phyloP scores from a whole-genome alignment of 2,888 invertebrate species.

The Chloroclysta siterata region DNA sequence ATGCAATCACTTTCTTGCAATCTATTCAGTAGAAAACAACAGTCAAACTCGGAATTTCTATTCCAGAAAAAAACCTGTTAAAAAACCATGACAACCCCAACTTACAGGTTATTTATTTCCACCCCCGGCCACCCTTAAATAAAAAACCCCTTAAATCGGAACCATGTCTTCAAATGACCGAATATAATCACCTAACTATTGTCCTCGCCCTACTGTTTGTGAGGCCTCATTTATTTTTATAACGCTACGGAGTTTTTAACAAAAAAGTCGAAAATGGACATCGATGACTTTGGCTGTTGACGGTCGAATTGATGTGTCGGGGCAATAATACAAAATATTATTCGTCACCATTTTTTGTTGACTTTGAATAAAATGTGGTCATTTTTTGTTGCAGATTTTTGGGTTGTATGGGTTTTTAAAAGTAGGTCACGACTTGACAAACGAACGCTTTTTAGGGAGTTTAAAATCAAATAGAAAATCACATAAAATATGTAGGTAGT shows the following conservation, averaged over 20 bases:
- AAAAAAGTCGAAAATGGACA: slow-evolving; percentile 67
- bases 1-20: too few relatives aligned
- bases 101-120: slow-evolving; percentile 69
- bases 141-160: slow-evolving; percentile 58
- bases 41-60: background rate
- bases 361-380: background rate
- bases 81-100: slow-evolving; percentile 52
- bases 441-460: background rate
- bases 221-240: slow-evolving; percentile 81
- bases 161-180: slow-evolving; percentile 77
- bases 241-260: slow-evolving; percentile 74
- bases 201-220: slow-evolving; percentile 77
- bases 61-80: slow-evolving; percentile 31
- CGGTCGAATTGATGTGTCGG: slow-evolving; percentile 67
- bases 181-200: slow-evolving; percentile 82
- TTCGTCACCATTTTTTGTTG: slow-evolving; percentile 48
- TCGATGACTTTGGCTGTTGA: slow-evolving; percentile 44
- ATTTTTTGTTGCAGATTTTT: slow-evolving; percentile 6
- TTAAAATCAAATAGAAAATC: too few relatives aligned
- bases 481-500: too few relatives aligned
- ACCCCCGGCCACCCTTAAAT: slow-evolving; percentile 49
- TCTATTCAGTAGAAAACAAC: background rate
- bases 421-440: slow-evolving; percentile 2
- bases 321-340: slow-evolving; percentile 48
- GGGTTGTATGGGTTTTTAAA: slow-evolving; percentile 1